Base-by-base conservation (phyloP, 2,113 vertebrate species). In the Chauna torquata region DNA sequence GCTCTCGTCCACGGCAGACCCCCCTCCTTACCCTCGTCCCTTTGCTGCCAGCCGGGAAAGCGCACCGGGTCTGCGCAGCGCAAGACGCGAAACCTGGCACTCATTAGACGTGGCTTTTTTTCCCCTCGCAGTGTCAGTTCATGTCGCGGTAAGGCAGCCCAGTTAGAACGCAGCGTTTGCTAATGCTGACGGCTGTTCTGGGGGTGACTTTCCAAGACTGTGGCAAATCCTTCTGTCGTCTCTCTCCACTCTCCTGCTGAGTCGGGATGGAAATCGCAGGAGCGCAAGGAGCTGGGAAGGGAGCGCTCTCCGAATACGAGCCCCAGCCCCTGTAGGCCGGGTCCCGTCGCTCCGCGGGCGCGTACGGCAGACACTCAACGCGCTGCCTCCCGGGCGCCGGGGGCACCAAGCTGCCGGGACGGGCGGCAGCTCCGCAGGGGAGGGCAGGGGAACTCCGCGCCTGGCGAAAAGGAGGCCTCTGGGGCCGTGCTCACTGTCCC, bases 41-140 rank as follows among this genome's bases (percentile, higher is more conserved):
- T 25, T 27, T 23, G 54, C 50, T 57, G 4, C 34, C 13, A 69
- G n/a, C 25, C 38, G 32, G 61, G 52, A 75, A 85, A 71, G 68
- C 3, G 17, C 81, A 36, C 4, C 2, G 47, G 17, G 16, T 3
- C 32, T 42, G 50, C 9, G 57, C 76, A 57, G 74, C 3, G 6
- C 68, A n/a, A 9, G 71, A 81, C 38, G 89, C 65, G 64, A n/a
- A 96, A 93, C 58, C 75, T 90, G 93, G 87, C 75, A 27, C 80
- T 90, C 71, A 50, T 95, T 90, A 96, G 34, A 90, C 75, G 75
- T 28, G 82, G 36, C 11, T 91, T 88, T 90, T 64, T 50, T 4
- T 27, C 57, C 70, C 66, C 71, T 64, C 18, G 87, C 57, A 17
- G 84, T 87, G 91, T 69, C 96, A 85, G 50, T 5, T 64, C 36